A percentile compares a stretch with the other conserved stretches of the same genome.
phyloP scores from a whole-genome alignment of 2,797 vertebrate species.

The Novumbra hubbsi region DNA sequence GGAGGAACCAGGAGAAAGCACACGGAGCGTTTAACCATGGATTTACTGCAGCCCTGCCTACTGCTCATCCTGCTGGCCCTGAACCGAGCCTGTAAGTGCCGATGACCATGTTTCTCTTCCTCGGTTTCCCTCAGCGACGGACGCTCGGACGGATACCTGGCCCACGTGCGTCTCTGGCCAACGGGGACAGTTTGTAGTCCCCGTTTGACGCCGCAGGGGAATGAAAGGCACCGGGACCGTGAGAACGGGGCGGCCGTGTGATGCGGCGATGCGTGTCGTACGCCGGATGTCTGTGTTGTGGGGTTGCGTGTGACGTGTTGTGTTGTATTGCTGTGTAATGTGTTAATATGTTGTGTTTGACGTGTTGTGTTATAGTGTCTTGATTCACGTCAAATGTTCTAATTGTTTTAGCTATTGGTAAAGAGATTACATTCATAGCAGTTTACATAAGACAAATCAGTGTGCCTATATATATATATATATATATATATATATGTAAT shows the following conservation, averaged over 20 bases:
- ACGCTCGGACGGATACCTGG: rapidly evolving
- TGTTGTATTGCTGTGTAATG: no score
- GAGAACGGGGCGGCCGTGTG: background rate
- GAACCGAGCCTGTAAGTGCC: conserved; percentile 71
- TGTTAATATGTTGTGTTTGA: background rate
- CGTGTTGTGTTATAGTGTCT: background rate
- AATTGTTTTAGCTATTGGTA: background rate
- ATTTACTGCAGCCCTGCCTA: conserved; percentile 39
- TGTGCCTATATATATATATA: background rate
- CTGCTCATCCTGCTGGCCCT: conserved; percentile 56
- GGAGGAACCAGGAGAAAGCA: conserved; percentile 14
- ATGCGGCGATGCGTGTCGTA: background rate
- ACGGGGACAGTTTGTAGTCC: conserved; percentile 5
- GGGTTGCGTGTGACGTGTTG: background rate
- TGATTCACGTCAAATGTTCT: background rate
- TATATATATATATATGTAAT: background rate
- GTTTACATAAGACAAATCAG: background rate
- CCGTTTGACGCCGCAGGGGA: conserved; percentile 14
- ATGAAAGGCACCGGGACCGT: background rate
- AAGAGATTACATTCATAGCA: background rate
- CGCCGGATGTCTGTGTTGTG: no score
- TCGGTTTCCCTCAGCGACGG: conserved; percentile 6
- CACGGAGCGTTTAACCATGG: conserved; percentile 48
- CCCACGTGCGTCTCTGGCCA: conserved; percentile 11
- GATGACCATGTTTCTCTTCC: conserved; percentile 19